Base-by-base conservation (phyloP, 1,140 invertebrate species). In the Sesamia nonagrioides region DNA sequence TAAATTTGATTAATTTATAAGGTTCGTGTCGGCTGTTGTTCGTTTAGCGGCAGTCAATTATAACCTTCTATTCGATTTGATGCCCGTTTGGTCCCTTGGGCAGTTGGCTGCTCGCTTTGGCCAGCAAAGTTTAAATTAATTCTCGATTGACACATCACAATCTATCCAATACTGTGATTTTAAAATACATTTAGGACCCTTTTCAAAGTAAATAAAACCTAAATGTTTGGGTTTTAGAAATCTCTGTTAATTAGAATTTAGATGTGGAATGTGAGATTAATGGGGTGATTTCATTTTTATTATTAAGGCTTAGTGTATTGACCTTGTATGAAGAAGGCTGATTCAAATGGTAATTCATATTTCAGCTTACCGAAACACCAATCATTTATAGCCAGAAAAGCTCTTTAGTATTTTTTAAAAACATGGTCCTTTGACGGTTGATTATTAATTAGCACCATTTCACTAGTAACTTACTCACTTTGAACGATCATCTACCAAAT, bases 101-200 rank as follows among this genome's bases (percentile, higher is more conserved):
- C 79, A 79, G 79, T 84, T 83, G 84, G 85, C 81, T 89, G 88
- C 84, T 91, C 89, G 89, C 86, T 92, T 92, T 91, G 88, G 86
- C 86, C 84, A 89, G 88, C 87, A 89, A 94, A 94, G 90, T 93
- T 94, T 94, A 92, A 93, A 94, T 94, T 93, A 92, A 94, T 92
- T 94, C 88, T 82, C 88, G 88, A 92, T 91, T 93, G 91, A 93
- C 89, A 92, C 90, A 92, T 90, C 88, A 89, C 60, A 81, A 91
- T 89, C 88, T 88, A 82, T 82, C 83, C 87, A 85, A 85, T 89
- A 85, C 82, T 88, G 81, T 89, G 89, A 90, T 91, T 92, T 92
- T 92, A 89, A 92, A 91, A 91, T 86, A 89, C 84, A 86, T 87
- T 69, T 71, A 78, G 86, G 83, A 83, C 77, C 81, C 77, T 90